Base-by-base conservation (phyloP, 2,888 invertebrate species). In the Cantharis rufa region DNA sequence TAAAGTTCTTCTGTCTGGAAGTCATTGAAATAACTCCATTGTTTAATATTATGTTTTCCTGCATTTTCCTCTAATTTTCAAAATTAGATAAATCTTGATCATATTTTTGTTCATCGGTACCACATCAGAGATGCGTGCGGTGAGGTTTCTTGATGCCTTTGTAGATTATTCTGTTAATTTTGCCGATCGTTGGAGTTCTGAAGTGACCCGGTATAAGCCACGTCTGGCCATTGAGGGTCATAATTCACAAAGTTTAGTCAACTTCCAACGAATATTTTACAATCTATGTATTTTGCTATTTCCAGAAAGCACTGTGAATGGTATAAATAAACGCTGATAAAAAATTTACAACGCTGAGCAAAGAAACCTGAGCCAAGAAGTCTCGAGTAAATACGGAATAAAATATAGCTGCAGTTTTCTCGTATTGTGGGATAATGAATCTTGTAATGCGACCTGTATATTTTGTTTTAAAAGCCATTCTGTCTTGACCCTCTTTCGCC, bases 201-300 rank as follows among this genome's bases (percentile, higher is more conserved):
- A n/a, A n/a, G 27, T 28, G n/a, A 3, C 32, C 13, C 11, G 32
- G 32, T 32, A 13, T 32, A 32, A 13, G 10, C 13, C 3, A 10
- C 1, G 32, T 5, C n/a, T 13, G 4, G 1, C 13, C 3, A n/a
- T 48, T 4, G 13, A n/a, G n/a, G n/a, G 13, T n/a, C 0, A 7
- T n/a, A 48, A 48, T 48, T 48, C 48, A 48, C 48, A 48, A n/a
- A 48, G 48, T 48, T 0, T 48, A 74, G 64, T 74, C 66, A 66
- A 74, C 74, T 74, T 74, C 61, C 64, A 70, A 70, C 61, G 27
- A 70, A 74, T 70, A 70, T 70, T 74, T 70, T 73, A 62, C 28
- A 62, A 62, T 69, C 62, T 69, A 21, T 63, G 11, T 72, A 7
- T 69, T 69, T 70, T 28, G 18, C 32, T 66, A 10, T 64, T 64